Conservation (phyloP, 2,113 vertebrate species). For the Cynopterus brachyotis region DNA sequence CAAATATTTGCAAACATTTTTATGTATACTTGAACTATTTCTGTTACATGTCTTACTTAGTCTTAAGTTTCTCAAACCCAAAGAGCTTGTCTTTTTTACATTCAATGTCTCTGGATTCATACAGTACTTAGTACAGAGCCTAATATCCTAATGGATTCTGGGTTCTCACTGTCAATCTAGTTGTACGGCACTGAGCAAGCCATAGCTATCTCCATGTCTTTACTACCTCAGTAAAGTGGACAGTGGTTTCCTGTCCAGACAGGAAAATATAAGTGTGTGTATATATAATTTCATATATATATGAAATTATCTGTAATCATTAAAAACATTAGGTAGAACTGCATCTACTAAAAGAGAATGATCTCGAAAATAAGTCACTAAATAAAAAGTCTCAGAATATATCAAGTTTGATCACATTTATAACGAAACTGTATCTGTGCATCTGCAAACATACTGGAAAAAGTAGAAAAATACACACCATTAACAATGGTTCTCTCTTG, state of each 20-base stretch:
- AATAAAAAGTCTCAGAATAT: not conserved
- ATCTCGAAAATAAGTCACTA: slow-evolving; percentile 26
- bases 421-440: not conserved
- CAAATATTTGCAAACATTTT: not conserved
- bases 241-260: not conserved
- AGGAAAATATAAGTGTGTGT: not conserved
- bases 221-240: not conserved
- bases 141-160: not conserved
- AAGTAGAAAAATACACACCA: not conserved
- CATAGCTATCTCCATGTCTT: not conserved
- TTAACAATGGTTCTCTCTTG: not conserved
- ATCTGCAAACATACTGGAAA: not conserved
- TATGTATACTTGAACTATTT: not conserved
- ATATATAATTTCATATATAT: too few relatives aligned
- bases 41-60: not conserved
- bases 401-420: not conserved
- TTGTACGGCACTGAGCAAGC: not conserved
- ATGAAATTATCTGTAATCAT: not conserved
- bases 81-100: not conserved
- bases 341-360: not conserved
- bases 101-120: not conserved
- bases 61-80: slow-evolving; percentile 28
- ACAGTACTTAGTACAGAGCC: not conserved
- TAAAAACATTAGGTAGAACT: slow-evolving; percentile 27
- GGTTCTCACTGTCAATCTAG: not conserved